Evolutionary conservation across 1,140 invertebrate genomes (phyloP), one percentile per base, ranked within the genome.

Genomic region (Yoshiicerus persimilis): DNA sequence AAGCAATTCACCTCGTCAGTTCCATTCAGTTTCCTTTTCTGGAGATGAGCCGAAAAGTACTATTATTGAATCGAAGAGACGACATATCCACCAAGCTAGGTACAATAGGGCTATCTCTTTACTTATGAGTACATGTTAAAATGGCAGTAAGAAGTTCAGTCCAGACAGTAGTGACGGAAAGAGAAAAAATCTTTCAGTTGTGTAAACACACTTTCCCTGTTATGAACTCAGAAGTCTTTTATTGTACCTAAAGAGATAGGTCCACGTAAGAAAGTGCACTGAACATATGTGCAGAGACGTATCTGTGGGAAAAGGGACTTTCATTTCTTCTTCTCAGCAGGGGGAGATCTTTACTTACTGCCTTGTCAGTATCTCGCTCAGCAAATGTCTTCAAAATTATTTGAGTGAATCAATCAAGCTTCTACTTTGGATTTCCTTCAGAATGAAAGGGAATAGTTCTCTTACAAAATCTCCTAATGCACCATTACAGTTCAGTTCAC

Each of bases 331-430:
- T 34, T n/a, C 30, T n/a, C 70, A 80, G 75, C 75, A 80, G 5
- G 75, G n/a, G 11, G 75, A 38, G 75, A 80, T 23, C 16, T 36
- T 80, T 38, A 77, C 32, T 36, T 34, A 38, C 75, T 80, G 20
- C 25, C 62, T 23, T 66, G 75, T 80, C 75, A 38, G 30, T n/a
- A 80, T 9, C 30, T 36, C 75, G 8, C 75, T 80, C 75, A 23
- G 34, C 75, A 80, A 80, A 80, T 80, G 30, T 80, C 75, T 38
- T 80, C 34, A 80, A 80, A 38, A 36, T 80, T 80, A 80, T 80
- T 80, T 20, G 30, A 80, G 75, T n/a, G 75, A 80, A 80, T 80
- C 75, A 80, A 80, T 80, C 75, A 80, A 36, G 30, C 9, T n/a
- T 80, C 38, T 80, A 80, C 32, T 77, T n/a, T 20, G 38, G 16